Evolutionary conservation across 2,113 vertebrate species (phyloP).

Genomic region (Aspidoscelis tigris): DNA sequence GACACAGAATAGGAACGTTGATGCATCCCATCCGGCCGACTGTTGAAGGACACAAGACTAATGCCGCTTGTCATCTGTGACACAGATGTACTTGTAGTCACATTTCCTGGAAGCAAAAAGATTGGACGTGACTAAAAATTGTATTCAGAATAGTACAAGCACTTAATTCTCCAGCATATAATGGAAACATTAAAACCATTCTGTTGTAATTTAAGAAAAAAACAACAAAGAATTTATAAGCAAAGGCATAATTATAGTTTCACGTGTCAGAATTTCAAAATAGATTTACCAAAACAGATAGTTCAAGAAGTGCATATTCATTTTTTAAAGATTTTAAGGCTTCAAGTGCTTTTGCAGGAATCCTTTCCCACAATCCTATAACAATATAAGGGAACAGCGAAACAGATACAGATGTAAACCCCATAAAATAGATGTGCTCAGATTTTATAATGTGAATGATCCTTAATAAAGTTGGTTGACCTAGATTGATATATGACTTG

Average conservation of each 20-base stretch:
- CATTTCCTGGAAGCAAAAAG: conserved; percentile 82
- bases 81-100: conserved; percentile 88
- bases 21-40: conserved; percentile 92
- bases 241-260: background rate
- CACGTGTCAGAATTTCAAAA: background rate
- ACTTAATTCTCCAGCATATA: background rate
- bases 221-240: background rate
- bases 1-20: conserved; percentile 97
- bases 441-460: too few relatives aligned
- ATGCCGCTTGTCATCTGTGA: conserved; percentile 93
- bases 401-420: too few relatives aligned
- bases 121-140: conserved; percentile 64
- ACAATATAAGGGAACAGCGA: too few relatives aligned
- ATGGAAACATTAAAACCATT: background rate
- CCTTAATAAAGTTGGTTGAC: background rate
- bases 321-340: too few relatives aligned
- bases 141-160: conserved; percentile 1
- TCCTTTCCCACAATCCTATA: too few relatives aligned
- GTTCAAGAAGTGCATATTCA: background rate
- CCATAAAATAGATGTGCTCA: too few relatives aligned
- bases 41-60: conserved; percentile 92
- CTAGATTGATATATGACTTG: background rate
- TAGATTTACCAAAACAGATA: background rate
- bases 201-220: background rate
- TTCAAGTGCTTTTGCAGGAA: too few relatives aligned